A percentile compares a stretch with the other conserved stretches of the same genome.
phyloP scores from a whole-genome alignment of 2,797 vertebrate species.

The Sylvilagus floridanus region DNA sequence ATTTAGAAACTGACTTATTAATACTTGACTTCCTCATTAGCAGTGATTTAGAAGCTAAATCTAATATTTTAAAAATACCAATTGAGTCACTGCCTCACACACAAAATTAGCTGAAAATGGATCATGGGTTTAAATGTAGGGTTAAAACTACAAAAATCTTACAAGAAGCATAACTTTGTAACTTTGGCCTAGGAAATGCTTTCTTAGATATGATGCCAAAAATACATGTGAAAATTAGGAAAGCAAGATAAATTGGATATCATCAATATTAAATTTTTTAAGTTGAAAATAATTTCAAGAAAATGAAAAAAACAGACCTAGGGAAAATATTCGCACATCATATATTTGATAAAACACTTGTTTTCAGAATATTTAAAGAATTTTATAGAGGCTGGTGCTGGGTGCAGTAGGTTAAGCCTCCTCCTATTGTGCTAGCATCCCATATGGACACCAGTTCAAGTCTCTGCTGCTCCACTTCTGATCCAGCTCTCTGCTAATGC shows the following conservation, averaged over 20 bases:
- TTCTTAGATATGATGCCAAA: conserved; percentile 7
- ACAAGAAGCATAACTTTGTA: neutral
- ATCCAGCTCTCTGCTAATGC: too few relatives aligned
- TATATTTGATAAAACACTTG: neutral
- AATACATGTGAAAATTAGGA: neutral
- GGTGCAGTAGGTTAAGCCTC: too few relatives aligned
- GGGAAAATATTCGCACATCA: neutral
- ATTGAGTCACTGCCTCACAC: neutral
- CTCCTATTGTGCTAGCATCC: too few relatives aligned
- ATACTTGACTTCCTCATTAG: neutral
- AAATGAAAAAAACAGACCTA: neutral
- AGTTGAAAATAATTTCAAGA: neutral
- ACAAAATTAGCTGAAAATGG: conserved; percentile 11
- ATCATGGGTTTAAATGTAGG: neutral
- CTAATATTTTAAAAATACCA: neutral
- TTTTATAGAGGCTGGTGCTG: neutral
- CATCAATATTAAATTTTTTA: conserved; percentile 5
- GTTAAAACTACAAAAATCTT: neutral
- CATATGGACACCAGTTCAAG: too few relatives aligned
- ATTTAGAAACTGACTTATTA: neutral
- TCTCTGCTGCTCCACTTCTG: too few relatives aligned
- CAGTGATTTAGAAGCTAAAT: neutral
- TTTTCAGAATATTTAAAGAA: neutral
- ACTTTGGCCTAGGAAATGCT: neutral
- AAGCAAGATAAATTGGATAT: neutral